Base-by-base conservation (phyloP, 2,113 vertebrate genomes). In the Rhagologus leucostigma region DNA sequence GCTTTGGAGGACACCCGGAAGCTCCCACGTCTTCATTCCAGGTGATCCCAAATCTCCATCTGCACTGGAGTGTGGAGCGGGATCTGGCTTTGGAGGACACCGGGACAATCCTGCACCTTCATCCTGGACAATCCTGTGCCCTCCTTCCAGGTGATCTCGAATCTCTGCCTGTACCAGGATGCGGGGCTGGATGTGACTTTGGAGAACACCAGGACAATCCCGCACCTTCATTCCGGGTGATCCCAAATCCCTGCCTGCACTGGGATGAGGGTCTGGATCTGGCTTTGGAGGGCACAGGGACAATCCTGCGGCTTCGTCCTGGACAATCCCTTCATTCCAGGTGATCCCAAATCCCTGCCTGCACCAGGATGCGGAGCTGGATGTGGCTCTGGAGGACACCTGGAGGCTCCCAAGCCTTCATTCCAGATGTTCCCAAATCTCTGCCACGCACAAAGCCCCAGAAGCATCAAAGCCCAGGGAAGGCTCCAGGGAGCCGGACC, bases 141-240 rank as follows among this genome's bases (percentile, higher is more conserved):
- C 20, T 21, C 33, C 13, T 18, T 19, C 55, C 42, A 8, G 15
- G 42, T 57, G 41, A 16, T 44, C 52, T 41, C 70, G 35, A 35
- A 46, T 29, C 41, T 0, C 50, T 0, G 0, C 12, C 37, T 33
- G 37, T 2, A 15, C 16, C 0, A 0, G 16, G 30, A 33, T 26
- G 4, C 26, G 50, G 50, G 3, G 2, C 37, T 26, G 69, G 52
- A 55, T 0, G 19, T 9, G 26, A 7, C 22, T n/a, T 5, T 26
- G 24, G 13, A 29, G 46, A 1, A 69, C 7, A 21, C 18, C 1
- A 0, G 46, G 65, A 35, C 5, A 6, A 29, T 35, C 44, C 32
- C 21, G 7, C 1, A 0, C 27, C 10, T 44, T 62, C 27, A 63
- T 42, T 55, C 53, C 53, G 7, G 30, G 17, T 20, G 53, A 32